phyloP scores from a whole-genome alignment of 2,888 invertebrate genomes.

The Andrena trimmerana region DNA sequence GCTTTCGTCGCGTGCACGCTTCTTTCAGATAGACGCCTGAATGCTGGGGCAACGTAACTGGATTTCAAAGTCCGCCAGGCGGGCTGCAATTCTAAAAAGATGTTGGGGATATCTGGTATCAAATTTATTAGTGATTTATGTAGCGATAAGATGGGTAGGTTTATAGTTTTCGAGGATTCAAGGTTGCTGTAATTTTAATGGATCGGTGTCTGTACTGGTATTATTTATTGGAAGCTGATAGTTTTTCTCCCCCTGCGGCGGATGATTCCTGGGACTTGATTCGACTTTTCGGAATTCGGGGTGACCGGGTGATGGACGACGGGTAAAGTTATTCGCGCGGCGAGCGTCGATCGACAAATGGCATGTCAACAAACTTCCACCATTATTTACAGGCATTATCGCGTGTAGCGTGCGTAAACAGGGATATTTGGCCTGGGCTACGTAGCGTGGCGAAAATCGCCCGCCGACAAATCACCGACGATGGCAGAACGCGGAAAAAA shows the following conservation, averaged over 20 bases:
- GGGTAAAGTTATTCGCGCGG: slow-evolving; percentile 43
- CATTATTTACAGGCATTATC: slow-evolving; percentile 67
- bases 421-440: slow-evolving; percentile 53
- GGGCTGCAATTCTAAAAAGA: not conserved
- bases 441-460: slow-evolving; percentile 46
- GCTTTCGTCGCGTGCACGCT: slow-evolving; percentile 20
- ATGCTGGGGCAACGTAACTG: slow-evolving; percentile 6
- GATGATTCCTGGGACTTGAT: slow-evolving; percentile 3
- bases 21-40: not conserved
- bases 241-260: not conserved
- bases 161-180: too few relatives aligned
- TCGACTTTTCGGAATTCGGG: slow-evolving; percentile 27
- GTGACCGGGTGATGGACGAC: slow-evolving; percentile 14
- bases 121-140: too few relatives aligned
- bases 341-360: slow-evolving; percentile 58
- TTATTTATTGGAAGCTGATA: too few relatives aligned
- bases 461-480: slow-evolving; percentile 51
- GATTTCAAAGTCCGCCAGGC: not conserved
- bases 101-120: not conserved
- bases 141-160: too few relatives aligned
- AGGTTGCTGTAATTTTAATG: too few relatives aligned
- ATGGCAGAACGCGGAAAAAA: slow-evolving; percentile 45
- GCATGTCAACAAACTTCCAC: slow-evolving; percentile 63
- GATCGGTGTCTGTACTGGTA: not conserved
- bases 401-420: slow-evolving; percentile 62